Evolutionary conservation across 2,797 vertebrate species (phyloP).

Genomic region (Paratrypauchen microcephalus): DNA sequence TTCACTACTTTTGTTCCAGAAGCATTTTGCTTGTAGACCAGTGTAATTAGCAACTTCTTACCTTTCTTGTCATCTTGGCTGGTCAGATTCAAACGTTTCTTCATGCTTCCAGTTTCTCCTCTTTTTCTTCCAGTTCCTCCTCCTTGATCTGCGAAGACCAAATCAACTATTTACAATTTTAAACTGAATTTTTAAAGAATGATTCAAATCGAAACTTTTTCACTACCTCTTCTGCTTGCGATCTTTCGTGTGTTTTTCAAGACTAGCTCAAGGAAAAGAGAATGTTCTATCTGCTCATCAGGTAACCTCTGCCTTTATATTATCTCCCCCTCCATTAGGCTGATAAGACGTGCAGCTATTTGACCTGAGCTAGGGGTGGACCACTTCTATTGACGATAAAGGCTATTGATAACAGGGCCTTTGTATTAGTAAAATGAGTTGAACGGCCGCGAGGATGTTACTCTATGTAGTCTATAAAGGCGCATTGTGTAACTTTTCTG

Average conservation of each 20-base stretch:
- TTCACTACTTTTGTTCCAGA: too few species aligned
- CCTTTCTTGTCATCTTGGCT: constrained; percentile 21
- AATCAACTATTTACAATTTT: not conserved
- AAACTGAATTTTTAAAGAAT: not conserved
- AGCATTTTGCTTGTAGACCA: too few species aligned
- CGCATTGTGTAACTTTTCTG: too few species aligned
- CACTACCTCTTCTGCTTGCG: not conserved
- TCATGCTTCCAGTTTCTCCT: constrained; percentile 42
- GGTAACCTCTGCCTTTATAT: constrained; percentile 44
- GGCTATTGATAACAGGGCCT: not conserved
- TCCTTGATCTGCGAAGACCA: not conserved
- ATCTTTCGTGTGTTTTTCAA: constrained; percentile 12
- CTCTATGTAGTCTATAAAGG: not conserved
- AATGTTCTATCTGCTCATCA: constrained; percentile 34
- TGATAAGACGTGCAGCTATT: constrained; percentile 59
- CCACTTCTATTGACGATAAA: not conserved
- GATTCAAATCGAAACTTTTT: not conserved
- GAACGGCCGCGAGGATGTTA: constrained; percentile 50
- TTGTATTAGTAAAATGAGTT: constrained; percentile 16
- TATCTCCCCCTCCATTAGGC: constrained; percentile 60
- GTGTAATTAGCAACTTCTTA: constrained; percentile 17
- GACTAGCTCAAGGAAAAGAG: constrained; percentile 20
- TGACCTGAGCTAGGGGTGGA: constrained; percentile 5
- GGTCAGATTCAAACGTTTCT: constrained; percentile 10
- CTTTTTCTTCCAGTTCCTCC: constrained; percentile 10